These are phyloP conservation scores for Dolichomitus sp. DNA, from an alignment of 2,888 invertebrate species.

Conservation along the genomic window DNA sequence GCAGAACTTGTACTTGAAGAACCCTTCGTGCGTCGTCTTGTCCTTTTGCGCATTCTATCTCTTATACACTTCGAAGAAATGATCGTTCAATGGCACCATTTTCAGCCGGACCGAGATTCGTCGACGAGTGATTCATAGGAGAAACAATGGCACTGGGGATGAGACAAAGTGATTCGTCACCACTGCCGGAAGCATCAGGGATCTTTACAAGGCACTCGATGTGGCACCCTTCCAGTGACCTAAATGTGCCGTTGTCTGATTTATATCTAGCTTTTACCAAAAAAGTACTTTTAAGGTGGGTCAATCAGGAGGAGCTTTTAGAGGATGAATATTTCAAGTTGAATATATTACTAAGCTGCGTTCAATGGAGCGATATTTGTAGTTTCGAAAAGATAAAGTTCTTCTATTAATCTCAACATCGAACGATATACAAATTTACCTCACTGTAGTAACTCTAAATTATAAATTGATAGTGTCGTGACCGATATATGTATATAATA, in stretches of 20 bases:
- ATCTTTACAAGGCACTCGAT: conserved; percentile 13
- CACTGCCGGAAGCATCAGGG: conserved; percentile 26
- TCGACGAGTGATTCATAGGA: conserved; percentile 40
- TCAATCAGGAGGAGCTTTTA: neutral
- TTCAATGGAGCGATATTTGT: neutral
- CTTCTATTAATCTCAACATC: too few species aligned
- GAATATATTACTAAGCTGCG: neutral
- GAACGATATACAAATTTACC: neutral
- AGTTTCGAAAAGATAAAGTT: too few species aligned
- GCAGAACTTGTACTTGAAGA: conserved; percentile 21
- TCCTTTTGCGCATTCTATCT: conserved; percentile 16
- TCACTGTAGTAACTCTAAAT: neutral
- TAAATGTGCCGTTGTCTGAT: conserved; percentile 25
- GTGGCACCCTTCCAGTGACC: conserved; percentile 31
- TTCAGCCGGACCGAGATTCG: conserved; percentile 20
- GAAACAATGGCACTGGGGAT: conserved; percentile 36
- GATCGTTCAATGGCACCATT: conserved; percentile 34
- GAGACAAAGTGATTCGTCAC: conserved; percentile 35
- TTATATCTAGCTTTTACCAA: conserved; percentile 2
- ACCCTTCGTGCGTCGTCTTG: conserved; percentile 10
- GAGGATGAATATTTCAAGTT: neutral
- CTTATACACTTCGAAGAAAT: conserved; percentile 20
- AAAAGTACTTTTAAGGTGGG: neutral
- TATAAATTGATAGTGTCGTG: too few species aligned
- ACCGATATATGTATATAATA: too few species aligned